Percentiles rank a stretch among this genome's conserved stretches.
phyloP scores from a whole-genome alignment of 2,797 vertebrate genomes.

The Myioborus melanocephalus region DNA sequence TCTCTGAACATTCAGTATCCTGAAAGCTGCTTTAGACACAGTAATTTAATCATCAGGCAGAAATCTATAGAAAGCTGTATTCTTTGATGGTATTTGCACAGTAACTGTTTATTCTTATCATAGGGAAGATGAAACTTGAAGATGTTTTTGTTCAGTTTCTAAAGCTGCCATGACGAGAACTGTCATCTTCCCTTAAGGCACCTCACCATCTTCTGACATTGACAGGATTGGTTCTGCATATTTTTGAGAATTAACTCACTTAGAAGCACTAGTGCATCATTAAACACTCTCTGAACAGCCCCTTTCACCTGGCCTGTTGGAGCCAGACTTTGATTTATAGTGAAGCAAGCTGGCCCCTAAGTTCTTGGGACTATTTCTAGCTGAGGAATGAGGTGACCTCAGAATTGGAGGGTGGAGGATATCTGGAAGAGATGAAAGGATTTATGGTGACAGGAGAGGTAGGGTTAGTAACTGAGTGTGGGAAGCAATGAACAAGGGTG shows the following conservation, averaged over 20 bases:
- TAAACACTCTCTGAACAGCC: not conserved
- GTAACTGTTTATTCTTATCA: not conserved
- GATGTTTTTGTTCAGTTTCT: not conserved
- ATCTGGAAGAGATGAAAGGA: conserved; percentile 9
- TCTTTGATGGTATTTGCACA: not conserved
- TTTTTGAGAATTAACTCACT: not conserved
- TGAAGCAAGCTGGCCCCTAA: not conserved
- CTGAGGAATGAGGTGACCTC: not conserved
- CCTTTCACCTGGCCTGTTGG: not conserved
- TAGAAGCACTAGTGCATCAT: not conserved
- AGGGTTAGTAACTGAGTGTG: conserved; percentile 20
- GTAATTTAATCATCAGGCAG: not conserved
- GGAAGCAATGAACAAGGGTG: conserved; percentile 19
- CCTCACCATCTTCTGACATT: not conserved
- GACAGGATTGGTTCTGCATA: not conserved
- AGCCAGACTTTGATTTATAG: not conserved
- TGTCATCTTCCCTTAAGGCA: not conserved
- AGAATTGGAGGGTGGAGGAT: not conserved
- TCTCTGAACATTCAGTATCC: not conserved
- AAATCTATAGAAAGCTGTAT: not conserved
- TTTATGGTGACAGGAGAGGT: not conserved
- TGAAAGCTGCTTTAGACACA: not conserved
- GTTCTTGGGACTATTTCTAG: not conserved
- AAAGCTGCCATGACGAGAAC: not conserved
- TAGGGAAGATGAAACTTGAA: not conserved